Evolutionary conservation across 2,113 vertebrate species (phyloP), one percentile per base, ranked within the genome.

Genomic region (Pteropus alecto): DNA sequence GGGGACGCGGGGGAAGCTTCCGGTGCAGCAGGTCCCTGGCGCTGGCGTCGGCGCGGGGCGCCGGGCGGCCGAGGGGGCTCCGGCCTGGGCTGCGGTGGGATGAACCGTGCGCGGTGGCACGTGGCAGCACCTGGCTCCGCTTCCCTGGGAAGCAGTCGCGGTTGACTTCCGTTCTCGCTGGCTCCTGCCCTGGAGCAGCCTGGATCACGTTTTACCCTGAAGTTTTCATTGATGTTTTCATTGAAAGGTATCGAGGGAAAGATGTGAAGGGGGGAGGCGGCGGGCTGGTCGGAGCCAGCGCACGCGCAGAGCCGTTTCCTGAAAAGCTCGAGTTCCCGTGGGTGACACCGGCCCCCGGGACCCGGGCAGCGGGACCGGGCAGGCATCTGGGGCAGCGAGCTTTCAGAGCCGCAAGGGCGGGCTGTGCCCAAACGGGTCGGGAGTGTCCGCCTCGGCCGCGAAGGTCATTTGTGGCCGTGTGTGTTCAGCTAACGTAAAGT

Each of bases 31-130:
- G 18, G 41, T 33, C 14, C 2, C 2, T 7, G 33, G 16, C 1
- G 2, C 4, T 43, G 21, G 13, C 21, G 54, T 3, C 1, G 43
- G 43, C 9, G 1, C 0, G 18, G 12, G 28, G n/a, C n/a, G 1
- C 30, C 48, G 22, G 46, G 22, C 0, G 3, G 8, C 6, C 15
- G 33, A 65, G 12, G n/a, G 48, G 48, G 5, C 8, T 5, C n/a
- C n/a, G 0, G 4, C 24, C 67, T 60, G 22, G 21, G 16, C 1
- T 3, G 0, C 0, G 4, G 4, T 7, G 8, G 10, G 28, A 61
- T 1, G 16, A 38, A 28, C 30, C 1, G 5, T 22, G 35, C 24
- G 2, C 2, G 12, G 13, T 26, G 60, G 30, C 4, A 1, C 10
- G 30, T 8, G 12, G 33, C 41, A 7, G 30, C 4, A 1, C 10